A percentile compares a stretch with the other conserved stretches of the same genome.
phyloP scores from a whole-genome alignment of 2,797 vertebrate genomes.

The Cichlasoma orientale region DNA sequence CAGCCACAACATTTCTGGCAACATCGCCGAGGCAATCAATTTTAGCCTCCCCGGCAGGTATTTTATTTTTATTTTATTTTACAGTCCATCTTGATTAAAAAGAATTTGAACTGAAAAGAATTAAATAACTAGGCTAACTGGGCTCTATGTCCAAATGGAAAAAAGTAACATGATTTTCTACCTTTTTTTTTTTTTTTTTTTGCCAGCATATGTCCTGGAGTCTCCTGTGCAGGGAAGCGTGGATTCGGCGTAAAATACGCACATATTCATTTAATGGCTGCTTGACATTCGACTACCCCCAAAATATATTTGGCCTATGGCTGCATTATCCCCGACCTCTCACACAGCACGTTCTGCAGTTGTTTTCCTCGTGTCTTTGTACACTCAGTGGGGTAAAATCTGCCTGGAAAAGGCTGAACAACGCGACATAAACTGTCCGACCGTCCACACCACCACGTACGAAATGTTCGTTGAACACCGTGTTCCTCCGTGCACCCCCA shows the following conservation, averaged over 20 bases:
- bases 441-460: neutral
- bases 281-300: neutral
- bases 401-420: neutral
- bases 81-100: neutral
- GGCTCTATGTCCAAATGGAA: too few species aligned
- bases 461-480: conserved; percentile 36
- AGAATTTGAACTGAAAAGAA: neutral
- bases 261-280: neutral
- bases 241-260: neutral
- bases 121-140: neutral
- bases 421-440: neutral
- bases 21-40: neutral
- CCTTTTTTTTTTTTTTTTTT: neutral
- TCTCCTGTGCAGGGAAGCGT: too few species aligned
- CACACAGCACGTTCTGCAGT: conserved; percentile 24
- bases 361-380: conserved; percentile 12
- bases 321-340: conserved; percentile 31
- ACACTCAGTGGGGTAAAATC: neutral
- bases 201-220: neutral
- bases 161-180: neutral
- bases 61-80: neutral
- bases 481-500: conserved; percentile 49
- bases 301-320: neutral
- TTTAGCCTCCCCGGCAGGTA: neutral
- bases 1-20: neutral